Percentiles rank a stretch among this genome's conserved stretches.
Evolutionary conservation across 2,888 invertebrate genomes (phyloP).

Genomic region (Ochlodes sylvanus): DNA sequence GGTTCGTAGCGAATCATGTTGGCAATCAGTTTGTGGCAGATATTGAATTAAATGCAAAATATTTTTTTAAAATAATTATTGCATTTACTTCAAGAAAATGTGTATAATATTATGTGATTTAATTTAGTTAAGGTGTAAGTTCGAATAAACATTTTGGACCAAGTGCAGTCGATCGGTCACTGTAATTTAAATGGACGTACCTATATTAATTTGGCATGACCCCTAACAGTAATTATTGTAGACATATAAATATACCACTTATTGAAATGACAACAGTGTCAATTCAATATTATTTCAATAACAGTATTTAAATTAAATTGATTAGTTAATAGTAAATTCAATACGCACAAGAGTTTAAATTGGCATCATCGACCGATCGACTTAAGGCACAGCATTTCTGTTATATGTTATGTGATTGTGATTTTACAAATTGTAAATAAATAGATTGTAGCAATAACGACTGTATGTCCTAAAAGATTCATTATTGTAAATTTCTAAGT

Average conservation of each 20-base stretch:
- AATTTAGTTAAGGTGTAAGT: slow-evolving; percentile 35
- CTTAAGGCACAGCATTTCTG: slow-evolving; percentile 59
- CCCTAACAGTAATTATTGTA: background rate
- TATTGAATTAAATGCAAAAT: slow-evolving; percentile 1
- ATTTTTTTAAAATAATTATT: background rate
- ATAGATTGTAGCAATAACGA: slow-evolving; percentile 43
- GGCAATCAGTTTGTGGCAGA: background rate
- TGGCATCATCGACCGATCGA: slow-evolving; percentile 59
- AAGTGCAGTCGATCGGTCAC: slow-evolving; percentile 73
- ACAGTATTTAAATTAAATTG: too few relatives aligned
- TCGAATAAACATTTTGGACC: slow-evolving; percentile 69
- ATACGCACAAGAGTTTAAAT: slow-evolving; percentile 59
- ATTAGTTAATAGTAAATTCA: slow-evolving; percentile 4
- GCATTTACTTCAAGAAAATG: slow-evolving; percentile 9
- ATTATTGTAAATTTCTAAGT: slow-evolving; percentile 47
- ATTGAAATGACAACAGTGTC: too few relatives aligned
- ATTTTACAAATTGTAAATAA: slow-evolving; percentile 57
- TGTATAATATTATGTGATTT: slow-evolving; percentile 35
- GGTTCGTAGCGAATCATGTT: slow-evolving; percentile 19
- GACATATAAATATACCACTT: background rate
- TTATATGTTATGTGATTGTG: slow-evolving; percentile 52
- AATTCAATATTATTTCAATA: too few relatives aligned
- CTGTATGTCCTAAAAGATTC: slow-evolving; percentile 50
- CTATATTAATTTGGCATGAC: background rate
- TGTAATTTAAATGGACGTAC: background rate